A percentile compares a stretch with the other conserved stretches of the same genome.
Conservation (phyloP, 2,113 vertebrate genomes). For the Carassius carassius region DNA sequence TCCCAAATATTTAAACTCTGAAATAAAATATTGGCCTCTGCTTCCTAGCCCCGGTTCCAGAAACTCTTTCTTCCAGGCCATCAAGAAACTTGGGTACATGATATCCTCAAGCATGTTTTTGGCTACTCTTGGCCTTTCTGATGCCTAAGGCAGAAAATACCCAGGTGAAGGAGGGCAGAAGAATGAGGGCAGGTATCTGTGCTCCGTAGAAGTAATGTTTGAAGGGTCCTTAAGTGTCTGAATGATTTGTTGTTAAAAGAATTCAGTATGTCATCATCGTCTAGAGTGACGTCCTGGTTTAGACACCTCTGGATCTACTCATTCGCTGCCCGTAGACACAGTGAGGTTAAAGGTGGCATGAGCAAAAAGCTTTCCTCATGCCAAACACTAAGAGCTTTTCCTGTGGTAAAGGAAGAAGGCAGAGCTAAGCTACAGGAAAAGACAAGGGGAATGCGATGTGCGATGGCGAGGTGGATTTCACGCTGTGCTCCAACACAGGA, state of each 20-base stretch:
- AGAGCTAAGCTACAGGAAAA: conserved; percentile 35
- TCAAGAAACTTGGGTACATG: not conserved
- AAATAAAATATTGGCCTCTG: not conserved
- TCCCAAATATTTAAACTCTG: not conserved
- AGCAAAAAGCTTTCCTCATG: not conserved
- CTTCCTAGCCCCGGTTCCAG: conserved; percentile 5
- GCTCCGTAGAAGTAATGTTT: too few species aligned
- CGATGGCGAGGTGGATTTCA: conserved; percentile 30
- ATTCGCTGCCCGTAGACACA: not conserved
- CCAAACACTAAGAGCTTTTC: conserved; percentile 40
- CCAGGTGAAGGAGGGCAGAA: too few species aligned
- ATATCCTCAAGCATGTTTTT: conserved; percentile 5
- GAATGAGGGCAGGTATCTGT: too few species aligned
- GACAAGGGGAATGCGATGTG: conserved; percentile 31
- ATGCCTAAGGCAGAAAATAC: too few species aligned
- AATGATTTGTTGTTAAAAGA: conserved; percentile 1
- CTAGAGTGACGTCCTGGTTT: conserved; percentile 12
- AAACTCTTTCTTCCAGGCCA: conserved; percentile 7
- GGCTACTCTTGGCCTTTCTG: too few species aligned
- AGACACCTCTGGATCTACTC: conserved; percentile 9
- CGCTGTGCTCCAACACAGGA: conserved; percentile 37
- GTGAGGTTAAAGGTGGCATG: not conserved
- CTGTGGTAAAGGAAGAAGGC: conserved; percentile 47
- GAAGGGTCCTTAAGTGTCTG: not conserved
- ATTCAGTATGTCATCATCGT: not conserved